Evolutionary conservation across 2,888 invertebrate genomes (phyloP).

Genomic region (Uropetala carovei): DNA sequence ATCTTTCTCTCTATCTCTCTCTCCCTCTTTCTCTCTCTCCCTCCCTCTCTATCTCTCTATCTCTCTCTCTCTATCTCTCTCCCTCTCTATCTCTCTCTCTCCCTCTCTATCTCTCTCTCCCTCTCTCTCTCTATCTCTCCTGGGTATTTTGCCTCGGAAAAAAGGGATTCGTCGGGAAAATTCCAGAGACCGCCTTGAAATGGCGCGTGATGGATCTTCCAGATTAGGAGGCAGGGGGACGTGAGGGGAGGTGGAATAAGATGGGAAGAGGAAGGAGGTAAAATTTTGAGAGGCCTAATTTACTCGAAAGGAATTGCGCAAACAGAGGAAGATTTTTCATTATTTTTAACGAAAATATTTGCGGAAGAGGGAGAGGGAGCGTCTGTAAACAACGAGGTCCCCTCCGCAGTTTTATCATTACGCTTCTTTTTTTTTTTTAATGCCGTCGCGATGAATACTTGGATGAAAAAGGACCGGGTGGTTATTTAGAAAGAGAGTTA

Average conservation of each 20-base stretch:
- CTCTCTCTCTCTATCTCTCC: too few species aligned
- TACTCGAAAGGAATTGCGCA: conserved; percentile 24
- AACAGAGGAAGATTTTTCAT: background rate
- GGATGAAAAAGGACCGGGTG: too few species aligned
- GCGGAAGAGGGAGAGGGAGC: background rate
- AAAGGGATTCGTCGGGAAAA: background rate
- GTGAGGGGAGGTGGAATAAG: background rate
- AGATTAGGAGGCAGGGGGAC: background rate
- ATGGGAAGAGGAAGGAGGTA: background rate
- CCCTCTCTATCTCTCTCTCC: too few species aligned
- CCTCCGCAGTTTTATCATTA: background rate
- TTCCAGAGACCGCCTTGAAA: background rate
- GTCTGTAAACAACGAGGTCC: background rate
- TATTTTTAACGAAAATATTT: background rate
- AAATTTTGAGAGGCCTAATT: background rate
- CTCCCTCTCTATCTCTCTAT: background rate
- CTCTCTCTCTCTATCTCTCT: too few species aligned
- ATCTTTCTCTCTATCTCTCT: background rate
- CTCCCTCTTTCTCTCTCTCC: too few species aligned
- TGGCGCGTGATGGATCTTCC: background rate
- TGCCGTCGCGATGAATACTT: background rate
- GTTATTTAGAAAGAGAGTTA: too few species aligned
- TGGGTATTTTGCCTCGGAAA: too few species aligned
- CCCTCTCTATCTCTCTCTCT: background rate
- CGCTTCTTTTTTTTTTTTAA: background rate